Evolutionary conservation across 2,113 vertebrate species (phyloP).

Genomic region (Pagrus major): DNA sequence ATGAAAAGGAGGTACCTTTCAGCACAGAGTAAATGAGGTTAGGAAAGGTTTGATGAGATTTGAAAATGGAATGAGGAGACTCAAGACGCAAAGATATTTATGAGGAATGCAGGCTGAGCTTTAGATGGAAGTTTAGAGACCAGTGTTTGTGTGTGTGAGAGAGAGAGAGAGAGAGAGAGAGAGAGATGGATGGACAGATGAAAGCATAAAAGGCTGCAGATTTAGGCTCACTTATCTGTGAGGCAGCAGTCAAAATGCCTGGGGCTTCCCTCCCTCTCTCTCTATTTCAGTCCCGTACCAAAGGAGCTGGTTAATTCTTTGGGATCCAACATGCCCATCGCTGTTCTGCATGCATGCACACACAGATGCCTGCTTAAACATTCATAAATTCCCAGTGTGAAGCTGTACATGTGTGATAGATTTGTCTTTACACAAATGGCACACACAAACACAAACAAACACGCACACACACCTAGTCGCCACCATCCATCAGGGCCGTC

Average conservation of each 20-base stretch:
- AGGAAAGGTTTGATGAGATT: conserved; percentile 61
- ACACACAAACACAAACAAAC: conserved; percentile 39
- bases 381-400: conserved; percentile 63
- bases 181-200: conserved; percentile 52
- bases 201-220: conserved; percentile 54
- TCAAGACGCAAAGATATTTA: conserved; percentile 40
- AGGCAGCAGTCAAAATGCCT: conserved; percentile 55
- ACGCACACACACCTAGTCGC: conserved; percentile 36
- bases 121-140: conserved; percentile 38
- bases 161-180: background rate
- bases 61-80: conserved; percentile 53
- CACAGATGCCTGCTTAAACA: conserved; percentile 58
- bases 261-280: conserved; percentile 46
- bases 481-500: conserved; percentile 59
- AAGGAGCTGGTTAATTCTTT: conserved; percentile 52
- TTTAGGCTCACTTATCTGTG: conserved; percentile 63
- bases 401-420: conserved; percentile 69
- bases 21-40: conserved; percentile 47
- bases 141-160: conserved; percentile 2
- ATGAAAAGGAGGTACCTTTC: conserved; percentile 46
- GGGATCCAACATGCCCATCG: conserved; percentile 23
- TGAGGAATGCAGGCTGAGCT: conserved; percentile 22
- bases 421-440: conserved; percentile 67
- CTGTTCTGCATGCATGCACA: conserved; percentile 43
- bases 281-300: conserved; percentile 27